Evolutionary conservation across 2,888 invertebrate genomes (phyloP).

Genomic region (Epiblema foenella): DNA sequence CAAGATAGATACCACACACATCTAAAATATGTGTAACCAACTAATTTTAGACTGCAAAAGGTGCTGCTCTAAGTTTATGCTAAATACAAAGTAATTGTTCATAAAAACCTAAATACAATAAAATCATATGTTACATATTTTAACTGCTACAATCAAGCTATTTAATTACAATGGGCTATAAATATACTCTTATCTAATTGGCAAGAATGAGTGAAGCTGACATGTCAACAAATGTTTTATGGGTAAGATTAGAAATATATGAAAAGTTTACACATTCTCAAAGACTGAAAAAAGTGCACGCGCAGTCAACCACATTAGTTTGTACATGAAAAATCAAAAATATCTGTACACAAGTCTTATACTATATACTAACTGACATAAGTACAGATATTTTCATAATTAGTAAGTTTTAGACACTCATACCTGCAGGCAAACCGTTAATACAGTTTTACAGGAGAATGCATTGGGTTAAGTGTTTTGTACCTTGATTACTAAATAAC

Average conservation of each 20-base stretch:
- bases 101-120: neutral
- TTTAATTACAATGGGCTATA: slow-evolving; percentile 11
- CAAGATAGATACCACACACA: neutral
- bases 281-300: too few species aligned
- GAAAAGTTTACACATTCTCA: neutral
- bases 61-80: neutral
- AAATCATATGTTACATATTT: slow-evolving; percentile 14
- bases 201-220: slow-evolving; percentile 7
- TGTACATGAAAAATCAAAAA: too few species aligned
- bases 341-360: too few species aligned
- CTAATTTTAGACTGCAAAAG: neutral
- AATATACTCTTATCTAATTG: slow-evolving; percentile 12
- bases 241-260: neutral
- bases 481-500: too few species aligned
- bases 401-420: too few species aligned
- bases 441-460: too few species aligned
- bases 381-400: too few species aligned
- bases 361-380: too few species aligned
- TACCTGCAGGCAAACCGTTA: too few species aligned
- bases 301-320: too few species aligned
- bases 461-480: too few species aligned
- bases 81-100: slow-evolving; percentile 15
- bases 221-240: neutral
- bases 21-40: neutral
- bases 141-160: slow-evolving; percentile 12